Evolutionary conservation across 2,888 invertebrate species (phyloP), one percentile per base, ranked within the genome.

Genomic region (Drosophila nr. perissopoda): DNA sequence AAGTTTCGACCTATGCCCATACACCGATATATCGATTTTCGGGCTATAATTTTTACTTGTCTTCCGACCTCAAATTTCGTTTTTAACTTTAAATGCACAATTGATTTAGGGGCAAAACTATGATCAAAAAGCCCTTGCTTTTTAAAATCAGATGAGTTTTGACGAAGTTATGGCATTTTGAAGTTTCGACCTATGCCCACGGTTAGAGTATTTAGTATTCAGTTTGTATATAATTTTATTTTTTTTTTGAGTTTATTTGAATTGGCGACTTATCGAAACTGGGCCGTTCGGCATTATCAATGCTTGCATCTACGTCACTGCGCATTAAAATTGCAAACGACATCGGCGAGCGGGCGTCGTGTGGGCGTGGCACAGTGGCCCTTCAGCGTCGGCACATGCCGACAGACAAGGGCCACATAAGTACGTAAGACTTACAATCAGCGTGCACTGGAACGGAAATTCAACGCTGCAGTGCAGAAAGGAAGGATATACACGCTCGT

Each of bases 401-500:
- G 69, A 49, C 38, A 52, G 51, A 59, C 59, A 79, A 73, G 81
- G 69, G 71, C 72, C 74, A 74, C 60, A 79, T 51, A 57, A 81
- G 81, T 74, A 83, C 80, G 76, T 79, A 87, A 83, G 86, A 80
- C 82, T 89, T 87, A 83, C 89, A 88, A 87, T 89, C 87, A 89
- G 83, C 79, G 66, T 79, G 83, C 86, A 87, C 79, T 88, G 88
- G 79, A 89, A 83, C 79, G 90, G 86, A 86, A 89, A 85, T 89
- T 89, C 85, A 84, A 80, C 79, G 85, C 88, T 89, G 89, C 85
- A 87, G 85, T 82, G 82, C 88, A 86, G 78, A 87, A 79, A 80
- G 82, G 83, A 89, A 87, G 85, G 89, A 89, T 84, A 76, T 73
- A 74, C 70, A 84, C 74, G 85, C 81, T 79, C 72, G 74, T 82